A percentile compares a stretch with the other conserved stretches of the same genome.
Evolutionary conservation across 2,888 invertebrate genomes (phyloP).

Genomic region (Meliscaeva auricollis): DNA sequence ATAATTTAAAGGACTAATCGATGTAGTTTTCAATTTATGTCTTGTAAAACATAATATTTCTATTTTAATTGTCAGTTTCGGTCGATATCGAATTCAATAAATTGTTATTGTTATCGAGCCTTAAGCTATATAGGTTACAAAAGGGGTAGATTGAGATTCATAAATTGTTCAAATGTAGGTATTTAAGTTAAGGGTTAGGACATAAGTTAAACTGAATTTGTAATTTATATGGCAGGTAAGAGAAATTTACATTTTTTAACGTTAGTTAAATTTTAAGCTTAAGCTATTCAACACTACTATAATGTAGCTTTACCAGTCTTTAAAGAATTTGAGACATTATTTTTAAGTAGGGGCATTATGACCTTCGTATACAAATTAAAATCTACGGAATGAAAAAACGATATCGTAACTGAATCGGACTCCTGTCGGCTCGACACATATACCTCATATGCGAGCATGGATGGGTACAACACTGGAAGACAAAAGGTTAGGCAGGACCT

Average conservation of each 20-base stretch:
- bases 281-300: too few relatives aligned
- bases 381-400: too few relatives aligned
- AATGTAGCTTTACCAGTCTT: too few relatives aligned
- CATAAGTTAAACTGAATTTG: not conserved
- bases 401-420: too few relatives aligned
- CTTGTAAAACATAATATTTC: slow-evolving; percentile 34
- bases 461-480: too few relatives aligned
- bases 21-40: slow-evolving; percentile 32
- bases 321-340: too few relatives aligned
- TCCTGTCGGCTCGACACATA: too few relatives aligned
- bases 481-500: too few relatives aligned
- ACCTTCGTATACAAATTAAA: too few relatives aligned
- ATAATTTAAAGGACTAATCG: slow-evolving; percentile 40
- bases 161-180: not conserved
- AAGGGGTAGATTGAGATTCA: not conserved
- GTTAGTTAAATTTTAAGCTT: too few relatives aligned
- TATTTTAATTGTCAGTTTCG: slow-evolving; percentile 21
- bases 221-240: not conserved
- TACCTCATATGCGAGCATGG: too few relatives aligned
- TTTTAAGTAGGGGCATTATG: too few relatives aligned
- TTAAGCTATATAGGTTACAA: not conserved
- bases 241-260: not conserved
- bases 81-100: slow-evolving; percentile 9
- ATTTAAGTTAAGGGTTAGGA: not conserved
- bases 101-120: not conserved